These are phyloP conservation scores for Suncus etruscus DNA, from an alignment of 2,113 vertebrate genomes.

Conservation along the genomic window DNA sequence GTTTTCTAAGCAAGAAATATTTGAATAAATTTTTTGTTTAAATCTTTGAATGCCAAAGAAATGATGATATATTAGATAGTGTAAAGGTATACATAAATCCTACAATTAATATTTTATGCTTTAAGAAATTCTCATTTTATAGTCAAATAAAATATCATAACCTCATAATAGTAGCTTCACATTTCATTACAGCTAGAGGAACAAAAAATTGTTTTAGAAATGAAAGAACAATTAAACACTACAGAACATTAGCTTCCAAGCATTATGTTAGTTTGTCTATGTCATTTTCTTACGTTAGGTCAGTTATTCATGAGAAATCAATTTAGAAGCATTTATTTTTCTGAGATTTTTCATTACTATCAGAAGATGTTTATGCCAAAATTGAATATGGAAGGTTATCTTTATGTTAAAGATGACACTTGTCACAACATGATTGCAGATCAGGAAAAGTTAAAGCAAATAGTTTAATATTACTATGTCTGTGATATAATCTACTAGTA, in stretches of 20 bases:
- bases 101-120: background rate
- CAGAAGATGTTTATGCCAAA: constrained; percentile 55
- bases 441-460: constrained; percentile 46
- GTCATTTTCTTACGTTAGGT: background rate
- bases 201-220: constrained; percentile 59
- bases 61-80: background rate
- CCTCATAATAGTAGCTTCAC: background rate
- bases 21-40: background rate
- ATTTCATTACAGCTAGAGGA: constrained; percentile 31
- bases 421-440: constrained; percentile 59
- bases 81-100: background rate
- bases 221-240: background rate
- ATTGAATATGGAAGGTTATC: constrained; percentile 65
- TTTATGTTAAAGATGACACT: constrained; percentile 58
- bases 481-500: constrained; percentile 50
- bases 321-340: constrained; percentile 53
- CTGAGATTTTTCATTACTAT: background rate
- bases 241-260: constrained; percentile 4
- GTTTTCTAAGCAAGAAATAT: background rate
- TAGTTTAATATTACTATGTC: constrained; percentile 6
- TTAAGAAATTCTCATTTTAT: background rate
- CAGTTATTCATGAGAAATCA: constrained; percentile 3
- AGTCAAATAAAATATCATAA: constrained; percentile 2
- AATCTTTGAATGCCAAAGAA: background rate
- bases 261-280: constrained; percentile 28